Evolutionary conservation across 2,888 invertebrate genomes (phyloP).

Genomic region (Ceramica pisi): DNA sequence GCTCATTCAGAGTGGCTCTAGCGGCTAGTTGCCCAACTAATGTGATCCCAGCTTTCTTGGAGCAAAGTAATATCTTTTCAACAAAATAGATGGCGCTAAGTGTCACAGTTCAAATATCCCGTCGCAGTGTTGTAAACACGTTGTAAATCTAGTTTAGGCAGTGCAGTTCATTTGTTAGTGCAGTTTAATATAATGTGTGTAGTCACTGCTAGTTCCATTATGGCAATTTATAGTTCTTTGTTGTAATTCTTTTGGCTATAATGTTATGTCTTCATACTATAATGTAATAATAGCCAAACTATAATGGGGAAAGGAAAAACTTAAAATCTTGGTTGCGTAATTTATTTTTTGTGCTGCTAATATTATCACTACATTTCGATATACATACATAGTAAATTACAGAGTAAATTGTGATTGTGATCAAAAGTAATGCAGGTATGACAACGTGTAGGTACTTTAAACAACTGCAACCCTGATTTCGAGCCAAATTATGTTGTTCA

Average conservation of each 20-base stretch:
- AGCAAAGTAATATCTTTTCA: neutral
- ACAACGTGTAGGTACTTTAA: conserved; percentile 20
- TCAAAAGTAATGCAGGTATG: conserved; percentile 7
- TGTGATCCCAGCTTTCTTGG: neutral
- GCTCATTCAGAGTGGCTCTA: neutral
- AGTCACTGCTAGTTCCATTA: too few relatives aligned
- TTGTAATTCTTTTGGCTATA: too few relatives aligned
- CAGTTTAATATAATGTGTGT: too few relatives aligned
- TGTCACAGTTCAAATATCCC: neutral
- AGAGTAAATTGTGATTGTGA: conserved; percentile 23
- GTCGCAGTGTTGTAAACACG: neutral
- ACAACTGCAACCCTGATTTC: conserved; percentile 53
- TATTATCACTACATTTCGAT: conserved; percentile 56
- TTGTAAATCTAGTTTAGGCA: too few relatives aligned
- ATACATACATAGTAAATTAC: conserved; percentile 11
- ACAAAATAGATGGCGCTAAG: conserved; percentile 14
- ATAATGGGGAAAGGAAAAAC: neutral
- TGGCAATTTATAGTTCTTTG: too few relatives aligned
- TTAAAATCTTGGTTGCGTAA: conserved; percentile 4
- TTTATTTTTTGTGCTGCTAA: conserved; percentile 62
- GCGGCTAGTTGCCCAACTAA: too few relatives aligned
- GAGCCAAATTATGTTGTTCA: conserved; percentile 45
- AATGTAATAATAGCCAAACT: neutral
- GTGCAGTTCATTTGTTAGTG: too few relatives aligned
- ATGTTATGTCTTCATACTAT: too few relatives aligned